Base-by-base conservation (phyloP, 2,888 invertebrate species). In the Drosophila cracens region DNA sequence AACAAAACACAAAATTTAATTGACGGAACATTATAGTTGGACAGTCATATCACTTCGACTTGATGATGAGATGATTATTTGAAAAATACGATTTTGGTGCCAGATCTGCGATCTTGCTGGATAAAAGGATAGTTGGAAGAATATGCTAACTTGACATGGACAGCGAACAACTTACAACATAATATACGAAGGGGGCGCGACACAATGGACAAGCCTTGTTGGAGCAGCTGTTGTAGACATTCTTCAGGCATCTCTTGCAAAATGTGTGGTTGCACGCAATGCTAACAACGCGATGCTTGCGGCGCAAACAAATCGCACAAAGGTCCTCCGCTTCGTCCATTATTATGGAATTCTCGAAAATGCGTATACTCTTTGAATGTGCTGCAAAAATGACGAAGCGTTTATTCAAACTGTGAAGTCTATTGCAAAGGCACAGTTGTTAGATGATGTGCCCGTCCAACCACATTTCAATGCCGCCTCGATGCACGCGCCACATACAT, bases 141-240 rank as follows among this genome's bases (percentile, higher is more conserved):
- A 51, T 10, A 36, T 10, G 21, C 16, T 1, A 40, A 18, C 5
- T 4, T 31, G n/a, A n/a, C n/a, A 13, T 29, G 18, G n/a, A 5
- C 21, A 56, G 33, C 4, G 27, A 25, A 13, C 31, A 31, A 74
- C 87, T 87, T 52, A 83, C 83, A 59, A 87, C 36, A 51, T 75
- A 85, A 59, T 89, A 85, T n/a, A 66, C 60, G 25, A 85, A 58
- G 11, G 85, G 77, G 1, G 70, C 67, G 3, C 85, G 82, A 29
- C 85, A 85, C 46, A 85, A 34, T 2, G 85, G 85, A 54, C 85
- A 85, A 0, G 36, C 33, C 34, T 82, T 89, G 10, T 43, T 10
- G 18, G 53, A 2, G 21, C 87, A 65, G 31, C 33, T 2, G 0
- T 29, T 21, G 57, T 78, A 85, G 25, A 78, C 77, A 6, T 66